Base-by-base conservation (phyloP, 2,888 invertebrate species). In the Mellilla xanthometata region DNA sequence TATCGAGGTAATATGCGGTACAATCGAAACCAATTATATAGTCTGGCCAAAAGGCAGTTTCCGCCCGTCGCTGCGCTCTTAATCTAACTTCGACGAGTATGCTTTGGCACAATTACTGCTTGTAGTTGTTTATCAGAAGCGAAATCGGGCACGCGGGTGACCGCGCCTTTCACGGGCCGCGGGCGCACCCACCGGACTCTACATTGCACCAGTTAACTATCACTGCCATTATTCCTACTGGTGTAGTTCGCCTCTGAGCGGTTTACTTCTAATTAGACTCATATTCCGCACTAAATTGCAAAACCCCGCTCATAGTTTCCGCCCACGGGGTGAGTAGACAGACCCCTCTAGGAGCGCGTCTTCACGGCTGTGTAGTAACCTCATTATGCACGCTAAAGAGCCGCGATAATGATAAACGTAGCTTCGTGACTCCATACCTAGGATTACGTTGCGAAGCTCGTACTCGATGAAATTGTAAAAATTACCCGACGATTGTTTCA, bases 81-180 rank as follows among this genome's bases (percentile, higher is more conserved):
- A 52, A 59, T 60, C 58, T 63, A 59, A 57, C 68, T 64, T 64
- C n/a, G n/a, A 64, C 61, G 70, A 74, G 68, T 65, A 66, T 65
- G 64, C 28, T 39, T 34, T 13, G 66, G 56, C 60, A 72, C 75
- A 68, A 74, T 72, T 74, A 70, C 65, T 52, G 56, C 62, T 61
- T 62, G 62, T 61, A 60, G 67, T 65, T 60, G 62, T 68, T 73
- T 83, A 81, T 81, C 77, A 73, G 77, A 75, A 75, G 75, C 76
- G 66, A 76, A 72, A 79, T 80, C 76, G 68, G 70, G 55, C 65
- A 44, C 61, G 74, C 69, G 58, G 72, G 68, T 69, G 76, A 76
- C 76, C 75, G 68, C 68, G 72, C 84, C 83, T 83, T 85, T 83
- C 82, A 77, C 85, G 63, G 71, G 58, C 69, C 72, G 52, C 51